Evolutionary conservation across 1,140 invertebrate species (phyloP).

Genomic region (Euglossa dilemma): DNA sequence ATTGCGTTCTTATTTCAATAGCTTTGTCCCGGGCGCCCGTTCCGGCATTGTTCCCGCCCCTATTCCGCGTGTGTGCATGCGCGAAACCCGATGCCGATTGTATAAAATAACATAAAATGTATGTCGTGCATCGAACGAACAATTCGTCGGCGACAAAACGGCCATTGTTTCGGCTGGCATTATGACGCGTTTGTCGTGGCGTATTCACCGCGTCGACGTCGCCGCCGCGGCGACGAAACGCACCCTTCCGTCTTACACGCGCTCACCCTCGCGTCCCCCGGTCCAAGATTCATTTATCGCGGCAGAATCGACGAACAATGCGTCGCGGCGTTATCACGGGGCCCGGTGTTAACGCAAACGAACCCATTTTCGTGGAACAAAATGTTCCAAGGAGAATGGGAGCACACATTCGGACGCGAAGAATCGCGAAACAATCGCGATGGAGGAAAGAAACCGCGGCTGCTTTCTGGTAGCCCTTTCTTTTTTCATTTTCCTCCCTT

Average conservation of each 20-base stretch:
- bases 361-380: slow-evolving; percentile 15
- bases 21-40: slow-evolving; percentile 28
- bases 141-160: slow-evolving; percentile 38
- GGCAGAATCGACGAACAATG: slow-evolving; percentile 13
- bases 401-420: not conserved
- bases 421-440: slow-evolving; percentile 26
- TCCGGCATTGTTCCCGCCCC: slow-evolving; percentile 11
- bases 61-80: not conserved
- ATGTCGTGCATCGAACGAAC: slow-evolving; percentile 48
- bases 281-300: slow-evolving; percentile 30
- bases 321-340: slow-evolving; percentile 21
- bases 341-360: slow-evolving; percentile 32
- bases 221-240: not conserved
- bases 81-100: slow-evolving; percentile 35
- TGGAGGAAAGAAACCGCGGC: not conserved
- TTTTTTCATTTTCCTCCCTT: not conserved
- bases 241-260: slow-evolving; percentile 40
- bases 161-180: slow-evolving; percentile 4
- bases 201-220: not conserved
- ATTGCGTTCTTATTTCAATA: slow-evolving; percentile 44
- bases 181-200: slow-evolving; percentile 15
- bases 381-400: slow-evolving; percentile 7
- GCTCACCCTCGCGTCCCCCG: not conserved
- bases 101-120: slow-evolving; percentile 45
- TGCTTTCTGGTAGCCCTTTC: not conserved